Evolutionary conservation across 2,797 vertebrate species (phyloP).

Genomic region (Liasis olivaceus): DNA sequence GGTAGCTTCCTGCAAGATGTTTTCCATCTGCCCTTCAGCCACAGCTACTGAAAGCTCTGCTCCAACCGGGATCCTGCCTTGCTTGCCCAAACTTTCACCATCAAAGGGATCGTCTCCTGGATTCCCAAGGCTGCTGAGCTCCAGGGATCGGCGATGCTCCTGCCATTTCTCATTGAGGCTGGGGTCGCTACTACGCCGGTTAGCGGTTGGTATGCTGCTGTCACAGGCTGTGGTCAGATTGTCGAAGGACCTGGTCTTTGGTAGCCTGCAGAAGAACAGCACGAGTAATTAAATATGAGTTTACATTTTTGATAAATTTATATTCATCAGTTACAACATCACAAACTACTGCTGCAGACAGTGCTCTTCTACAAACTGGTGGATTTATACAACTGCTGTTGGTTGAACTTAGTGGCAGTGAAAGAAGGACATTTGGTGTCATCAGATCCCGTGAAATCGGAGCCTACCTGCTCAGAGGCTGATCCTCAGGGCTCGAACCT

Average conservation of each 20-base stretch:
- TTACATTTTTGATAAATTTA: background rate
- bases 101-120: slow-evolving; percentile 75
- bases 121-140: slow-evolving; percentile 83
- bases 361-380: background rate
- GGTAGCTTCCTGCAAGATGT: slow-evolving; percentile 93
- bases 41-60: slow-evolving; percentile 90
- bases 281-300: background rate
- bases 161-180: slow-evolving; percentile 98
- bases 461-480: slow-evolving; percentile 90
- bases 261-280: slow-evolving; percentile 76
- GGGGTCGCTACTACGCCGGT: slow-evolving; percentile 94
- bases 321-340: background rate
- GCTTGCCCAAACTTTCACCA: slow-evolving; percentile 63
- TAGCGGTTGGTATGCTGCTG: slow-evolving; percentile 80
- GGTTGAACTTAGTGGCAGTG: rapidly evolving
- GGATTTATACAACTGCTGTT: background rate
- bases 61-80: slow-evolving; percentile 62
- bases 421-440: background rate
- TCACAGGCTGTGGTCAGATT: slow-evolving; percentile 93
- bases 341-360: background rate
- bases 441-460: slow-evolving; percentile 27
- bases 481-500: slow-evolving; percentile 86
- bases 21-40: slow-evolving; percentile 93
- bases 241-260: slow-evolving; percentile 97
- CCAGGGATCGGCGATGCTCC: slow-evolving; percentile 92